Conservation (phyloP, 2,797 vertebrate species). For the Alfaro cultratus region DNA sequence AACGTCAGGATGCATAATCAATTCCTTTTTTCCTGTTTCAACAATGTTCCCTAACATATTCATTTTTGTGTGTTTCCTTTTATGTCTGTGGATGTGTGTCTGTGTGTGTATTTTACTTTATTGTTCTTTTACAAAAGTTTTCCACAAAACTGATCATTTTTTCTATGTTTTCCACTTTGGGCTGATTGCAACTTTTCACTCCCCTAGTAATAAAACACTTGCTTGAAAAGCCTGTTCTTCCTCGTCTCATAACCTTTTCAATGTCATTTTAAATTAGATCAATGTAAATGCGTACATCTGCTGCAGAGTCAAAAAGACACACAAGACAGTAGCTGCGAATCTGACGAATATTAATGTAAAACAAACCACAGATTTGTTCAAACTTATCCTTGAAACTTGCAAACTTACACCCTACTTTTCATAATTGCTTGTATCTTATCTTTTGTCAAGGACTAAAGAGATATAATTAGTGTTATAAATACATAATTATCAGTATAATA, state of each 20-base stretch:
- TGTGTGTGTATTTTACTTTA: conserved; percentile 4
- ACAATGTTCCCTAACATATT: conserved; percentile 1
- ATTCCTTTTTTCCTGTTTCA: conserved; percentile 6
- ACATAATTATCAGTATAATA: not conserved
- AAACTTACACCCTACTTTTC: not conserved
- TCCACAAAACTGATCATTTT: conserved; percentile 36
- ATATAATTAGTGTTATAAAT: not conserved
- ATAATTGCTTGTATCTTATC: not conserved
- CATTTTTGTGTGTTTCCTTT: conserved; percentile 2
- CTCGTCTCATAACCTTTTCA: not conserved
- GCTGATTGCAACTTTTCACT: conserved; percentile 37
- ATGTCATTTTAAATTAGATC: not conserved
- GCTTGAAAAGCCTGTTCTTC: not conserved
- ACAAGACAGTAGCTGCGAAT: not conserved
- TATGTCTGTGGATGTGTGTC: not conserved
- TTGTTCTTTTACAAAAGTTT: conserved; percentile 11
- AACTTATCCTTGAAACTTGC: not conserved
- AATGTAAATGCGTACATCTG: not conserved
- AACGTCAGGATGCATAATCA: conserved; percentile 36
- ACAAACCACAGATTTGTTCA: not conserved
- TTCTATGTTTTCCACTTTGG: conserved; percentile 65
- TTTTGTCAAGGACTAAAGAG: not conserved
- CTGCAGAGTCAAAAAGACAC: not conserved
- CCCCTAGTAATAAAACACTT: not conserved
- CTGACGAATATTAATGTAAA: not conserved